A percentile compares a stretch with the other conserved stretches of the same genome.
Conservation (phyloP, 2,888 invertebrate species). For the Hypomecis atomaria region DNA sequence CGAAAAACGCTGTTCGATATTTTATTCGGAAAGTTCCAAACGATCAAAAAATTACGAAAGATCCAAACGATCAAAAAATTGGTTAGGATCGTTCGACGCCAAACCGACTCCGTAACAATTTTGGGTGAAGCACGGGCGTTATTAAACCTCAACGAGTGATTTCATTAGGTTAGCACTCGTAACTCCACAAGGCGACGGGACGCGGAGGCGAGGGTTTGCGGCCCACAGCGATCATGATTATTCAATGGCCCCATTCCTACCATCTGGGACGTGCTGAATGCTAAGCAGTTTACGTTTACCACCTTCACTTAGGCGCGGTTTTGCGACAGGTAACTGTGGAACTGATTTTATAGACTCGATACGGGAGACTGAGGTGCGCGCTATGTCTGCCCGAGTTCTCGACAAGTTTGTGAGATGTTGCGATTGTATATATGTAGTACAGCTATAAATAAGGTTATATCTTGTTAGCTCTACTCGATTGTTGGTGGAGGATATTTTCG, state of each 20-base stretch:
- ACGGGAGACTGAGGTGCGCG: slow-evolving; percentile 10
- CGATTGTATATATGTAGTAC: slow-evolving; percentile 31
- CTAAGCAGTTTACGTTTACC: slow-evolving; percentile 67
- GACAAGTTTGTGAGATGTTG: slow-evolving; percentile 27
- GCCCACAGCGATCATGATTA: slow-evolving; percentile 75
- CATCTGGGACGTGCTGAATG: slow-evolving; percentile 70
- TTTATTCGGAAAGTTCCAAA: too few species aligned
- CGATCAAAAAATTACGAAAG: too few species aligned
- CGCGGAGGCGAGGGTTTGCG: slow-evolving; percentile 57
- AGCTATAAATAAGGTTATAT: slow-evolving; percentile 7
- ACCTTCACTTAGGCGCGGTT: slow-evolving; percentile 38
- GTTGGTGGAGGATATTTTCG: not conserved
- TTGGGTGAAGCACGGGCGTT: slow-evolving; percentile 23
- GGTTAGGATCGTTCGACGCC: too few species aligned
- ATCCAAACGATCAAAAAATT: too few species aligned
- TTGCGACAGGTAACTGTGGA: slow-evolving; percentile 28
- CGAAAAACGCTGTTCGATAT: too few species aligned
- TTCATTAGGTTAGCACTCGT: slow-evolving; percentile 40
- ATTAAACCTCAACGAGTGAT: slow-evolving; percentile 39
- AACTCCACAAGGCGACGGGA: slow-evolving; percentile 54
- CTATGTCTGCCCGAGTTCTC: slow-evolving; percentile 21
- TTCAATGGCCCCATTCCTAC: slow-evolving; percentile 72
- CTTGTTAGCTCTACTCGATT: not conserved
- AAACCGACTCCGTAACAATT: slow-evolving; percentile 10
- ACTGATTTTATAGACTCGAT: slow-evolving; percentile 29